Conservation (phyloP, 1,140 invertebrate species). For the Drosophila malerkotliana region DNA sequence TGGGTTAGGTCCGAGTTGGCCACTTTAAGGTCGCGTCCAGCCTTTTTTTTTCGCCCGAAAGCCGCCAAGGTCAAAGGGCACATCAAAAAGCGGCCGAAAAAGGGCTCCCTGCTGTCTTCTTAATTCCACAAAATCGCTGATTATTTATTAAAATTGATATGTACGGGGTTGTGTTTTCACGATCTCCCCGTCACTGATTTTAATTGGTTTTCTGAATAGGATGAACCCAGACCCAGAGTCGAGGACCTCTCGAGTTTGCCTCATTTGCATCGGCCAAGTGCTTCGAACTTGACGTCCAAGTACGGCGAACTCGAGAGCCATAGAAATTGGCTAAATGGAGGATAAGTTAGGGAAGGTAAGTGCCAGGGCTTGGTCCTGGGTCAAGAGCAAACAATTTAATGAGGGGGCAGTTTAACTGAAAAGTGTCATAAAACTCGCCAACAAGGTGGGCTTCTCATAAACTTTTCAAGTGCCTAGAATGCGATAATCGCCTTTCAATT, state of each 20-base stretch:
- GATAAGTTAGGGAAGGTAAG: conserved; percentile 35
- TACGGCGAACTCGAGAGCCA: conserved; percentile 23
- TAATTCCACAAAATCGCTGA: conserved; percentile 5
- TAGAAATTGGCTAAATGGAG: conserved; percentile 3
- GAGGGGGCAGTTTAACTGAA: conserved; percentile 21
- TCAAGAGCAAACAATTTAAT: conserved; percentile 24
- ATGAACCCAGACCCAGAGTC: conserved; percentile 1
- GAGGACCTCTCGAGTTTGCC: conserved; percentile 23
- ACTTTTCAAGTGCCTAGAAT: conserved; percentile 22
- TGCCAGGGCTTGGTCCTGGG: conserved; percentile 1
- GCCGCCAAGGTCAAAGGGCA: conserved; percentile 21
- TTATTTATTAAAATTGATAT: conserved; percentile 36
- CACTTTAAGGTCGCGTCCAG: neutral
- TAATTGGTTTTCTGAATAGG: conserved; percentile 34
- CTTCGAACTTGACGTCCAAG: conserved; percentile 26
- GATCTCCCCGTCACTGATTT: conserved; percentile 17
- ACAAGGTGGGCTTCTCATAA: conserved; percentile 27
- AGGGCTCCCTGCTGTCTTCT: neutral
- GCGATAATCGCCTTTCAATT: conserved; percentile 45
- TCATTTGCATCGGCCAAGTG: conserved; percentile 42
- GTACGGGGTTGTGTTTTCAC: neutral
- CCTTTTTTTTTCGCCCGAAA: neutral
- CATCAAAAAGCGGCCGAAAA: neutral
- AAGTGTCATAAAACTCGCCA: conserved; percentile 34
- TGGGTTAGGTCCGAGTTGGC: neutral